Evolutionary conservation across 1,140 invertebrate species (phyloP).

Genomic region (Drosophila kepulauana): DNA sequence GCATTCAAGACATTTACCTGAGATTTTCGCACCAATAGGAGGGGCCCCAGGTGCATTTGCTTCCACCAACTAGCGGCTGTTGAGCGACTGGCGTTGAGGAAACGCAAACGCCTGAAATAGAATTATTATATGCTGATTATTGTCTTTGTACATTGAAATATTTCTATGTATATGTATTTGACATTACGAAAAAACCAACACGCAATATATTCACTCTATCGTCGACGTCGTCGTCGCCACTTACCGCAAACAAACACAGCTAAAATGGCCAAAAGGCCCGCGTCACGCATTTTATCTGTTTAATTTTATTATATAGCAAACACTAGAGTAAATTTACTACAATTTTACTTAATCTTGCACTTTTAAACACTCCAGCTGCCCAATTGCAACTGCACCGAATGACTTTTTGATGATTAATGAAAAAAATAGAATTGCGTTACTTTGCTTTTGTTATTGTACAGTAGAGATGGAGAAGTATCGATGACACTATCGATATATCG

Average conservation of each 20-base stretch:
- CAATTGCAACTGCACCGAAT: constrained; percentile 47
- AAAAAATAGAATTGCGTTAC: constrained; percentile 35
- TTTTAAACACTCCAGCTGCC: constrained; percentile 37
- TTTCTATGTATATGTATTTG: constrained; percentile 41
- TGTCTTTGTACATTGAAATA: constrained; percentile 19
- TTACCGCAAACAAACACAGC: constrained; percentile 71
- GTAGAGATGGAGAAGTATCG: neutral
- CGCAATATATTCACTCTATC: constrained; percentile 39
- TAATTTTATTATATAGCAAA: neutral
- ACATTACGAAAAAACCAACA: constrained; percentile 45
- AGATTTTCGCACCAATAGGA: constrained; percentile 93
- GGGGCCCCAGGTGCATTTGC: constrained; percentile 92
- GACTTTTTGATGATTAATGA: constrained; percentile 53
- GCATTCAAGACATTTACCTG: constrained; percentile 85
- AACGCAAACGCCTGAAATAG: constrained; percentile 56
- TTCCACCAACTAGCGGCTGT: constrained; percentile 85
- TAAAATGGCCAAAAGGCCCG: constrained; percentile 77
- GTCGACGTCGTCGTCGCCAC: constrained; percentile 38
- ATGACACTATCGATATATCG: neutral
- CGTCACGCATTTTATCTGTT: constrained; percentile 53
- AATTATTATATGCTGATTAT: constrained; percentile 39
- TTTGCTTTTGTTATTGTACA: constrained; percentile 40
- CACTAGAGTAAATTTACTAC: constrained; percentile 10
- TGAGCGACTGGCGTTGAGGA: constrained; percentile 74
- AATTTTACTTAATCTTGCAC: constrained; percentile 13